These are phyloP conservation scores for Octodonta nipae DNA, from an alignment of 2,888 invertebrate genomes.

Conservation along the genomic window DNA sequence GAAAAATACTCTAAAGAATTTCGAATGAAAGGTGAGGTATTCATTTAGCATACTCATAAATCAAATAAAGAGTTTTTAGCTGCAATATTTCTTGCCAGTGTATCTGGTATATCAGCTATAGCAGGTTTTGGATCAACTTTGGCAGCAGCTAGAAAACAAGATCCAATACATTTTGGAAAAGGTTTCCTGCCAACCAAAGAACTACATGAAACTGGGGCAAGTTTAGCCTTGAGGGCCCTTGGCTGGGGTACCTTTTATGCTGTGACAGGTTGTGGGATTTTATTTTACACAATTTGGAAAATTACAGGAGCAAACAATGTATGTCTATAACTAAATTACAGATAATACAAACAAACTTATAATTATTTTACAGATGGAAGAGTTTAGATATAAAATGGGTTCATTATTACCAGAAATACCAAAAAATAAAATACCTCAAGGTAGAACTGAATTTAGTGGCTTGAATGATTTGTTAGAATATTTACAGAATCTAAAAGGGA, in stretches of 20 bases:
- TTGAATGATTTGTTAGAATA: constrained; percentile 75
- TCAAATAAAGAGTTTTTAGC: constrained; percentile 38
- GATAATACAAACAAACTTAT: background rate
- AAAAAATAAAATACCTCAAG: constrained; percentile 62
- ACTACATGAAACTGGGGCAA: constrained; percentile 61
- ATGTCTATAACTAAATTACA: constrained; percentile 28
- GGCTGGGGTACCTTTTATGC: constrained; percentile 82
- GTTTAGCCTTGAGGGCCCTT: constrained; percentile 68
- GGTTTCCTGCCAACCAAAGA: constrained; percentile 48
- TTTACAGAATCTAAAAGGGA: constrained; percentile 42
- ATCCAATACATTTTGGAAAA: constrained; percentile 66
- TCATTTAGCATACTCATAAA: background rate
- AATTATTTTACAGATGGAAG: constrained; percentile 49
- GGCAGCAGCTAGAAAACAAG: constrained; percentile 62
- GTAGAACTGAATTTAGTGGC: constrained; percentile 76
- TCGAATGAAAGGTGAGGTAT: constrained; percentile 14
- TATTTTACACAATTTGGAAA: constrained; percentile 80
- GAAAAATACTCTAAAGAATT: constrained; percentile 8
- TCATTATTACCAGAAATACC: constrained; percentile 60
- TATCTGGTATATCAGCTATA: constrained; percentile 66
- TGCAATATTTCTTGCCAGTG: constrained; percentile 53
- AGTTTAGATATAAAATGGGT: constrained; percentile 73
- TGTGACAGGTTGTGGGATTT: constrained; percentile 64
- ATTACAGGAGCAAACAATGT: constrained; percentile 74
- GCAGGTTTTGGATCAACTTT: constrained; percentile 72